Evolutionary conservation across 2,888 invertebrate species (phyloP).

Genomic region (Nymphalis c-album): DNA sequence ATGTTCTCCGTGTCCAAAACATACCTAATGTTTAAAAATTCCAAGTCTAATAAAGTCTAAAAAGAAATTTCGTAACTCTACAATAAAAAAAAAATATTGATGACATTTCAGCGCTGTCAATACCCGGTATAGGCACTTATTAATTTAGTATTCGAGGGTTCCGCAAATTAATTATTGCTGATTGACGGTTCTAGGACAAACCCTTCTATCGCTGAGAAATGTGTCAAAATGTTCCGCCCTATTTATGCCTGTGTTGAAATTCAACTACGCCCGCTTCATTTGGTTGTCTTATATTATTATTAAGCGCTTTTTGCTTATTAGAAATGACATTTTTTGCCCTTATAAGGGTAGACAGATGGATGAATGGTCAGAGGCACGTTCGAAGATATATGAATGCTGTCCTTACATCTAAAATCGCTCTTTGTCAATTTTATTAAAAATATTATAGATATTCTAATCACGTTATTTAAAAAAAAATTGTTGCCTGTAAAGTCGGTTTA

Average conservation of each 20-base stretch:
- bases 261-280: not conserved
- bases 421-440: no score
- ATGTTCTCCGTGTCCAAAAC: no score
- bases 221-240: constrained; percentile 4
- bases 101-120: constrained; percentile 22
- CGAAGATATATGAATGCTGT: no score
- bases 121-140: constrained; percentile 32
- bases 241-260: not conserved
- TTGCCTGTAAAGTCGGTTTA: no score
- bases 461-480: no score
- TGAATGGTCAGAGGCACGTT: no score
- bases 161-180: constrained; percentile 44
- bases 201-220: constrained; percentile 38
- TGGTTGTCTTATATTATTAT: not conserved
- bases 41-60: not conserved
- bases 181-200: constrained; percentile 42
- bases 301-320: not conserved
- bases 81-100: not conserved
- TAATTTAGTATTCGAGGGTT: constrained; percentile 39
- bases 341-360: no score
- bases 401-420: no score
- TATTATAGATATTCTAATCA: no score
- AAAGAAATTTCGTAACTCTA: not conserved
- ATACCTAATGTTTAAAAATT: not conserved
- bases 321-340: no score